Base-by-base conservation (phyloP, 2,797 vertebrate genomes). In the Neopelma chrysocephalum region DNA sequence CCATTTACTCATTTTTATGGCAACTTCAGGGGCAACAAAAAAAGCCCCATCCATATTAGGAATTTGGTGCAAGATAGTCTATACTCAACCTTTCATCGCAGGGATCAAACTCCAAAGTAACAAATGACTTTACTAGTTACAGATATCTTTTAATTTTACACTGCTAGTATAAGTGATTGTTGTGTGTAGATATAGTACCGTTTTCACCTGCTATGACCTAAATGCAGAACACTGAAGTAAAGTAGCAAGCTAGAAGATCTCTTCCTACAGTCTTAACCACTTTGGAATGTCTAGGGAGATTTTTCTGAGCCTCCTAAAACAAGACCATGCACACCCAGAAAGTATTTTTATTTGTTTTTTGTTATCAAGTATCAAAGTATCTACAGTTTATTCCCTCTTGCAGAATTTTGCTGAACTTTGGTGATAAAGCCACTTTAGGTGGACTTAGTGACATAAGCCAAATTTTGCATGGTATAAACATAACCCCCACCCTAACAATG, bases 111-210 rank as follows among this genome's bases (percentile, higher is more conserved):
- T 50, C 88, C 26, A 32, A 50, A 57, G 21, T 6, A 8, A n/a
- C 26, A 47, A 22, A 75, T 65, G 7, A 6, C 32, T 79, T 79
- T 36, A 34, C 7, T 22, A 36, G 14, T 34, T 40, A 32, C 29
- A 32, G 23, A 73, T 12, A 42, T 48, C 13, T 64, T 82, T 64
- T 32, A 15, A 38, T 51, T 81, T 82, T 75, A 40, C 40, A 19
- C 14, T 51, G 13, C 12, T 34, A 12, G 4, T 45, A 3, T 13
- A 54, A 50, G 9, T 10, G 25, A 34, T 32, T 23, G 4, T 3
- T 71, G 11, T 38, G 7, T 1, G 2, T 15, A 9, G 25, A 48
- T 34, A 27, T 12, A 32, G 13, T 15, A 20, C 19, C 2, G 0
- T 22, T 85, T 64, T 42, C 31, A 23, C 12, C 38, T 81, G 21